phyloP scores from a whole-genome alignment of 2,888 invertebrate species.

The Amaurobius ferox region DNA sequence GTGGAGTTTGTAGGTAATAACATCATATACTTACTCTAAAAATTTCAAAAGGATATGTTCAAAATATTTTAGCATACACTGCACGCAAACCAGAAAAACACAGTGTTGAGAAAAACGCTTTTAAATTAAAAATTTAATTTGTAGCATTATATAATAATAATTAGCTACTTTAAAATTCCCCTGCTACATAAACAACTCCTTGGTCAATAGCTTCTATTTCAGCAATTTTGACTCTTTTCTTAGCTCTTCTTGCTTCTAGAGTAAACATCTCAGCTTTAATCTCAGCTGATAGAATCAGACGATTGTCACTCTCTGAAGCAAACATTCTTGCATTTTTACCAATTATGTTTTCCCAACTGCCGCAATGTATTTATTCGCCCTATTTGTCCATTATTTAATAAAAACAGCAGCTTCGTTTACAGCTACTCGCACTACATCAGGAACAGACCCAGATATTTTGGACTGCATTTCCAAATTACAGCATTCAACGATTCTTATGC shows the following conservation, averaged over 20 bases:
- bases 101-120: too few relatives aligned
- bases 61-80: too few relatives aligned
- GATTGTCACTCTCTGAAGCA: neutral
- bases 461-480: neutral
- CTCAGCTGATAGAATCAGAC: neutral
- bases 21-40: too few relatives aligned
- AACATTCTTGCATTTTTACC: neutral
- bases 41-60: too few relatives aligned
- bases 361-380: neutral
- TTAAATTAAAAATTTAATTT: too few relatives aligned
- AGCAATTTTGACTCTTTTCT: neutral
- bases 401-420: neutral
- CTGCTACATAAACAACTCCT: too few relatives aligned
- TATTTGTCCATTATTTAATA: neutral
- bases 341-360: neutral
- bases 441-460: neutral
- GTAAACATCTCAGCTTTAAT: neutral
- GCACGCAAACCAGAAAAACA: too few relatives aligned
- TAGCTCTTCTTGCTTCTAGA: neutral
- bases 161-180: too few relatives aligned
- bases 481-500: slow-evolving; percentile 25
- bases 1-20: too few relatives aligned
- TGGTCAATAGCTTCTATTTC: neutral
- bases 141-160: neutral
- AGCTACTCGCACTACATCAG: neutral